Evolutionary conservation across 2,797 vertebrate genomes (phyloP), one percentile per base, ranked within the genome.

Genomic region (Acomys russatus): DNA sequence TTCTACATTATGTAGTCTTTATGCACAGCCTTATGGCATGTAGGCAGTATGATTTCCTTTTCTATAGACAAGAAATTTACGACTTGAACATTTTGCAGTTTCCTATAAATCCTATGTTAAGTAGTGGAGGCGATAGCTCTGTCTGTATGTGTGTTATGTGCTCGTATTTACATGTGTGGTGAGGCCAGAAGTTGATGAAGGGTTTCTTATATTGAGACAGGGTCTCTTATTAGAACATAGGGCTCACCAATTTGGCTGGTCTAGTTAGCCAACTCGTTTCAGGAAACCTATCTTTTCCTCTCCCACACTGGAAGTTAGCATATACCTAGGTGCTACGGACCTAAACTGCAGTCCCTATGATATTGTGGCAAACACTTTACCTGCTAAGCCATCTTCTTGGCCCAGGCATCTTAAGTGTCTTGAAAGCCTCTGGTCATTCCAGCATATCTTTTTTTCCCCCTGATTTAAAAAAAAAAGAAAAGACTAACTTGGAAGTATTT

Each of bases 391-490:
- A 28, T 56, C 23, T 71, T 51, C 15, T 38, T 30, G 73, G n/a
- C 15, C 23, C n/a, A 35, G 78, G 93, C 68, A 85, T 92, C 38
- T 71, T 92, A 86, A 51, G 49, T 70, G 49, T 94, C 78, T 86
- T 68, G 78, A 28, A 92, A 92, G 54, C 71, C n/a, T 66, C 49
- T 38, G 20, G 5, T 86, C 63, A 38, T 63, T n/a, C 18, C 73
- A 71, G 59, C 12, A 56, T 59, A 0, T 54, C 28, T 14, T 44
- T 44, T 51, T 80, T 25, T 68, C 20, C 80, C 9, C 49, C 66
- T 30, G 9, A 89, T 83, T 1, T 22, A 23, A 82, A 70, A 17
- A 88, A 54, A 25, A 23, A 11, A 9, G 30, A n/a, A 25, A 85
- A 59, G 56, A 51, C 38, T 95, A 76, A 61, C 56, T 18, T 70